phyloP scores from a whole-genome alignment of 2,888 invertebrate genomes.

The Eristalinus sepulchralis region DNA sequence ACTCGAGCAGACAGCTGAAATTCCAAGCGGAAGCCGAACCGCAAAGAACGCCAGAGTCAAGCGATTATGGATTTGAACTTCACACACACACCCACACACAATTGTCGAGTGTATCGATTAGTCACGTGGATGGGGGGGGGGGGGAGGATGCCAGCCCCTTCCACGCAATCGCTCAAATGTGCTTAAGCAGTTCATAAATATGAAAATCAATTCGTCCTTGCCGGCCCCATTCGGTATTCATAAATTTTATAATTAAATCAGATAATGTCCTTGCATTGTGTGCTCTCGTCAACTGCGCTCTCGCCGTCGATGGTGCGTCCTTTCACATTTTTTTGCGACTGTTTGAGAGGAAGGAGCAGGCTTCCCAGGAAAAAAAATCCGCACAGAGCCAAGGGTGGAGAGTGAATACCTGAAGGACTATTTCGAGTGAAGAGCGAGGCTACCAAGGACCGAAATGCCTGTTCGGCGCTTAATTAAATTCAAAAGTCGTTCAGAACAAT shows the following conservation, averaged over 20 bases:
- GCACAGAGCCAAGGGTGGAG: neutral
- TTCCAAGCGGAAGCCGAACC: neutral
- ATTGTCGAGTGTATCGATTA: neutral
- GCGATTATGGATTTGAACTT: neutral
- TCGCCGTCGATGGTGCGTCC: neutral
- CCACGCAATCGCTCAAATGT: slow-evolving; percentile 10
- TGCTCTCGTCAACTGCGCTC: slow-evolving; percentile 8
- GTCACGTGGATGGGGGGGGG: neutral
- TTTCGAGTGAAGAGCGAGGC: too few relatives aligned
- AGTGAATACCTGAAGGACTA: neutral
- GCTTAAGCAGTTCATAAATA: slow-evolving; percentile 32
- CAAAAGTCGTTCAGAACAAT: neutral
- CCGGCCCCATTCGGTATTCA: slow-evolving; percentile 53
- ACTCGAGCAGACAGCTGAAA: too few relatives aligned
- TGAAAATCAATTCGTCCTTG: slow-evolving; percentile 44
- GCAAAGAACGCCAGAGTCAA: neutral
- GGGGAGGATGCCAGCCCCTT: neutral
- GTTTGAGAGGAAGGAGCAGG: neutral
- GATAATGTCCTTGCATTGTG: slow-evolving; percentile 49
- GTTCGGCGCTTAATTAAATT: slow-evolving; percentile 33
- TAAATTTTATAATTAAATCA: slow-evolving; percentile 67
- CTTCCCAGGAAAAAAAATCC: slow-evolving; percentile 7
- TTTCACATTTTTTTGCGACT: neutral
- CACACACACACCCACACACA: neutral
- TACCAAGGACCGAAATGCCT: neutral